Evolutionary conservation across 2,113 vertebrate genomes (phyloP).

Genomic region (Erinaceus europaeus): DNA sequence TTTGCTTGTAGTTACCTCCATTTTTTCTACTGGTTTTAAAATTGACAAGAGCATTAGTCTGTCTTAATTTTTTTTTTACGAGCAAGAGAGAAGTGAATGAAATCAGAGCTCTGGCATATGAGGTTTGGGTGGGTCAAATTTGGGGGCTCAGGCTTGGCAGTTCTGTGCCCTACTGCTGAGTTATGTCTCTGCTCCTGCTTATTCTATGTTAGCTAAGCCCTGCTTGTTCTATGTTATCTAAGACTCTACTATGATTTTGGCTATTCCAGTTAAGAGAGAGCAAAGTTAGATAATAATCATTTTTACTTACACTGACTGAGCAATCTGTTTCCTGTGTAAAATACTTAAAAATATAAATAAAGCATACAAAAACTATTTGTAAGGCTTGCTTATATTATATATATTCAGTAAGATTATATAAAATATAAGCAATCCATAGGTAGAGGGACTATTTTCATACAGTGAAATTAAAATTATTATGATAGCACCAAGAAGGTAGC

Average conservation of each 20-base stretch:
- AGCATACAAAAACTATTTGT: no score
- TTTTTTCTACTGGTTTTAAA: conserved; percentile 10
- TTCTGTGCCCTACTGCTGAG: no score
- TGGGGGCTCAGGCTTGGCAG: no score
- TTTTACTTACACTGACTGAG: neutral
- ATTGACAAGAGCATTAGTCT: neutral
- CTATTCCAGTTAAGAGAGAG: neutral
- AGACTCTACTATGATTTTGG: neutral
- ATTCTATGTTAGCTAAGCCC: no score
- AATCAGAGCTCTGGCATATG: no score
- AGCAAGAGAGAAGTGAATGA: no score
- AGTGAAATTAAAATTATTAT: no score
- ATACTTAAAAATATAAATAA: no score
- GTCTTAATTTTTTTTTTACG: neutral
- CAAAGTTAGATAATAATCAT: neutral
- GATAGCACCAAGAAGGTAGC: no score
- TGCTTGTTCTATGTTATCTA: neutral
- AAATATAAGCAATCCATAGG: neutral
- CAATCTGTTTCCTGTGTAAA: neutral
- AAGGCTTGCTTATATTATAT: neutral
- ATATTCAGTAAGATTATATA: no score
- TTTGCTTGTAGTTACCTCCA: neutral
- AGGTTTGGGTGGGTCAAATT: no score
- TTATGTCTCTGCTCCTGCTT: no score
- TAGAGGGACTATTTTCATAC: neutral